Percentiles rank a stretch among this genome's conserved stretches.
Evolutionary conservation across 1,140 invertebrate genomes (phyloP).

Genomic region (Ceratosolen solmsi): DNA sequence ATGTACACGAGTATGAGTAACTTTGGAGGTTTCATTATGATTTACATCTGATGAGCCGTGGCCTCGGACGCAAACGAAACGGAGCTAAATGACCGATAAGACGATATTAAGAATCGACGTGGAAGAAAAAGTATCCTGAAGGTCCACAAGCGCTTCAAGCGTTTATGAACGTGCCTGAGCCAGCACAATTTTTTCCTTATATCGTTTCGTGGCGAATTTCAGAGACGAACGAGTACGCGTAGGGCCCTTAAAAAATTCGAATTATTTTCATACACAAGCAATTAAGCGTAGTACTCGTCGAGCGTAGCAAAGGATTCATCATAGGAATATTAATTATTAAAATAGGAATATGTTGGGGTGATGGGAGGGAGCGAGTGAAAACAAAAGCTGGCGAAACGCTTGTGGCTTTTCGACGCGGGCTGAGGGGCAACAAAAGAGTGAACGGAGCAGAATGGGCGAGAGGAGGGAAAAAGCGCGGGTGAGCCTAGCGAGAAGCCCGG

Average conservation of each 20-base stretch:
- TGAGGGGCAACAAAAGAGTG: constrained; percentile 56
- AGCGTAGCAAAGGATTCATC: constrained; percentile 10
- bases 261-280: background rate
- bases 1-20: too few relatives aligned
- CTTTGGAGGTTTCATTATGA: too few relatives aligned
- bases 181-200: too few relatives aligned
- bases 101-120: too few relatives aligned
- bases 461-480: background rate
- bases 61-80: too few relatives aligned
- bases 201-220: background rate
- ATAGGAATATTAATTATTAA: constrained; percentile 40
- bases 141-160: too few relatives aligned
- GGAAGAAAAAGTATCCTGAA: too few relatives aligned
- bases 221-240: background rate
- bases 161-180: too few relatives aligned
- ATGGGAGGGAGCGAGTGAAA: background rate
- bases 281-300: background rate
- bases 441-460: constrained; percentile 15
- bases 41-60: too few relatives aligned
- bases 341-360: background rate
- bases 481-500: background rate
- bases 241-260: background rate
- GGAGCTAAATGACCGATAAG: too few relatives aligned
- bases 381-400: constrained; percentile 14
- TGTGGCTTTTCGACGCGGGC: constrained; percentile 14